phyloP scores from a whole-genome alignment of 2,797 vertebrate genomes.

The Sternarchorhynchus goeldii region DNA sequence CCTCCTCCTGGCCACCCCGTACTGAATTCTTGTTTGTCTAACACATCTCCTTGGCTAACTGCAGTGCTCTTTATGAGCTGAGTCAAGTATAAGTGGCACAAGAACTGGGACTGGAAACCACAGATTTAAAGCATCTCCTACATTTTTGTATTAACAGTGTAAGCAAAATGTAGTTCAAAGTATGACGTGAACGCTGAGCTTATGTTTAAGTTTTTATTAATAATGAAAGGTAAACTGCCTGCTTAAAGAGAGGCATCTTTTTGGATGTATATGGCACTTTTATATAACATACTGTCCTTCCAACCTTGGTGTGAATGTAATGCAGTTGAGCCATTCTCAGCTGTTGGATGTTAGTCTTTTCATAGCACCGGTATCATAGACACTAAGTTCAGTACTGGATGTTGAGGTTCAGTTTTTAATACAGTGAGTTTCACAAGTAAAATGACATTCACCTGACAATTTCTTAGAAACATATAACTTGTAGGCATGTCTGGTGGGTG shows the following conservation, averaged over 20 bases:
- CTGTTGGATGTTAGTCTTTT: slow-evolving; percentile 60
- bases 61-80: neutral
- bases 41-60: neutral
- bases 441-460: slow-evolving; percentile 12
- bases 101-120: no score
- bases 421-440: slow-evolving; percentile 4
- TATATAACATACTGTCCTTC: slow-evolving; percentile 45
- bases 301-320: slow-evolving; percentile 58
- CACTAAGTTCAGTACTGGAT: slow-evolving; percentile 34
- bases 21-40: neutral
- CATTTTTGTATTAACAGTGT: neutral
- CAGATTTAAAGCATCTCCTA: no score
- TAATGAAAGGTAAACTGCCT: neutral
- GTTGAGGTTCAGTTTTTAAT: slow-evolving; percentile 50
- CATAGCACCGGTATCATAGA: slow-evolving; percentile 47
- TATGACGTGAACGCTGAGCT: neutral
- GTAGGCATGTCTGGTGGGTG: no score
- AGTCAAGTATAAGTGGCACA: neutral
- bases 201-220: neutral
- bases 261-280: slow-evolving; percentile 58
- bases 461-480: no score
- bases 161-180: neutral
- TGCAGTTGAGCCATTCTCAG: slow-evolving; percentile 65
- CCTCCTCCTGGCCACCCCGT: neutral
- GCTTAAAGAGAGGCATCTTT: slow-evolving; percentile 52